These are phyloP conservation scores for Drosophila nigricruria DNA, from an alignment of 2,888 invertebrate species.

Conservation along the genomic window DNA sequence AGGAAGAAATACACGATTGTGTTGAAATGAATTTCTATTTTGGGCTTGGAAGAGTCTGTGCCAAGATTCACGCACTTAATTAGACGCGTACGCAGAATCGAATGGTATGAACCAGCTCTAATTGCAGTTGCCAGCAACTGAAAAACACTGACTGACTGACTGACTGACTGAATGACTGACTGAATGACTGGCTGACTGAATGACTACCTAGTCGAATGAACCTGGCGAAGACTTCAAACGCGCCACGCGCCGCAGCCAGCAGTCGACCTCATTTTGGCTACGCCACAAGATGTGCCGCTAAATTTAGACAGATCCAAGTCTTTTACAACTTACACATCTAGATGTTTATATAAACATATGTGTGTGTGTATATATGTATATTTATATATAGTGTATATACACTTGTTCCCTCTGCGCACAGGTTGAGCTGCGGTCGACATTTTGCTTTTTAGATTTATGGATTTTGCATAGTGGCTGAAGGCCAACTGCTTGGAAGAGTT, in stretches of 20 bases:
- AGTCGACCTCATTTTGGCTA: constrained; percentile 67
- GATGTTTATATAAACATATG: neutral
- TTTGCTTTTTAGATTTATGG: constrained; percentile 61
- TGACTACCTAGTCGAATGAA: constrained; percentile 8
- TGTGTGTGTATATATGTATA: neutral
- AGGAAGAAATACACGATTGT: constrained; percentile 29
- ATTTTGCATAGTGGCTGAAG: constrained; percentile 57
- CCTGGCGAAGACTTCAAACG: constrained; percentile 66
- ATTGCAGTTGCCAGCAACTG: constrained; percentile 61
- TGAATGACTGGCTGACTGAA: neutral
- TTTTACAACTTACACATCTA: constrained; percentile 40
- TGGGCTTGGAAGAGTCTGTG: constrained; percentile 48
- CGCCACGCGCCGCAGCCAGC: constrained; percentile 34
- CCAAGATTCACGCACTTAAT: constrained; percentile 78
- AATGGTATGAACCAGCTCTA: constrained; percentile 53
- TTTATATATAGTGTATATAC: constrained; percentile 13
- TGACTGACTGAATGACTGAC: neutral
- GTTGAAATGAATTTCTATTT: constrained; percentile 74
- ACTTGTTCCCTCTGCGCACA: constrained; percentile 49
- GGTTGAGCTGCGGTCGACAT: constrained; percentile 52
- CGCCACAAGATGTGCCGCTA: constrained; percentile 52
- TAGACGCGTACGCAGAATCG: constrained; percentile 65
- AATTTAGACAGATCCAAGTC: constrained; percentile 59
- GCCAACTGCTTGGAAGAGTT: constrained; percentile 68
- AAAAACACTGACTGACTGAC: neutral